A percentile compares a stretch with the other conserved stretches of the same genome.
Conservation (phyloP, 2,113 vertebrate genomes). For the Cottus gobio region DNA sequence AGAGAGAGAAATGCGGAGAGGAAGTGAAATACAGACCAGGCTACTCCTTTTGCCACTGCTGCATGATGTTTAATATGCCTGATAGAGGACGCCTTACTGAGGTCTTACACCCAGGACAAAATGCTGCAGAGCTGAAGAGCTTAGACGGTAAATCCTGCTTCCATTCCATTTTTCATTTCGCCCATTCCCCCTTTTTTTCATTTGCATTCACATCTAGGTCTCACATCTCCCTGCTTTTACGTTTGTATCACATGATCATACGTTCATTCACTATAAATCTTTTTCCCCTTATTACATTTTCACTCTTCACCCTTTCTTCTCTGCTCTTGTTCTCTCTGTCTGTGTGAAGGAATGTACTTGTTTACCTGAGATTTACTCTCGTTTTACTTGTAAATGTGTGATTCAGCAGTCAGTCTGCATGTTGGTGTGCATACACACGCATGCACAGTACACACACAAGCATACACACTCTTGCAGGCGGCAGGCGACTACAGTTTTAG, state of each 20-base stretch:
- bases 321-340: background rate
- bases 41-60: constrained; percentile 35
- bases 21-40: constrained; percentile 24
- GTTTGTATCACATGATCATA: constrained; percentile 5
- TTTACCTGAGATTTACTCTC: constrained; percentile 44
- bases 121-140: constrained; percentile 65
- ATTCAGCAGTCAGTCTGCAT: constrained; percentile 52
- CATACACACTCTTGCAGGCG: constrained; percentile 36
- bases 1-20: background rate
- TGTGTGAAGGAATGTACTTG: background rate
- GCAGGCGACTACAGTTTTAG: constrained; percentile 66
- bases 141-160: constrained; percentile 69
- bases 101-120: constrained; percentile 43
- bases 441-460: background rate
- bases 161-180: constrained; percentile 52
- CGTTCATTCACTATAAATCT: constrained; percentile 5
- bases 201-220: constrained; percentile 43
- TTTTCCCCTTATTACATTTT: constrained; percentile 7
- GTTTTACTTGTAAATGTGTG: constrained; percentile 48
- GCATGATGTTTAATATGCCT: constrained; percentile 64
- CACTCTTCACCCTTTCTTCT: constrained; percentile 18
- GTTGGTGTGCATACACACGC: constrained; percentile 36
- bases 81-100: constrained; percentile 36
- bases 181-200: constrained; percentile 36
- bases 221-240: constrained; percentile 7